Evolutionary conservation across 2,888 invertebrate species (phyloP).

Genomic region (Caprella mutica): DNA sequence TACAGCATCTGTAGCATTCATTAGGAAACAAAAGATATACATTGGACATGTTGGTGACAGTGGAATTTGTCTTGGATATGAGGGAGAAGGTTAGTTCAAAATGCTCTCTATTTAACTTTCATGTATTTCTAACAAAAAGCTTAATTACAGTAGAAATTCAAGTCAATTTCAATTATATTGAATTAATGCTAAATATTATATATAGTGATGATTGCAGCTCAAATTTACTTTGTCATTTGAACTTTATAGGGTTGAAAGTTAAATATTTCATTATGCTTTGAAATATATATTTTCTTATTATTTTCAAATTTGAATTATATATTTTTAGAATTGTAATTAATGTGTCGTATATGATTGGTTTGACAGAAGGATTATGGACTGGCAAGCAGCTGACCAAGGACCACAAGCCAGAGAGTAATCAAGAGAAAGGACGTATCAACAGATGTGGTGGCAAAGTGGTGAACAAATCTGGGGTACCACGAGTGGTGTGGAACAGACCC

Average conservation of each 20-base stretch:
- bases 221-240: too few relatives aligned
- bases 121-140: neutral
- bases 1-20: constrained; percentile 90
- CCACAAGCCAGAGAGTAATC: constrained; percentile 84
- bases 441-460: constrained; percentile 56
- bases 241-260: too few relatives aligned
- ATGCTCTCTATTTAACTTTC: neutral
- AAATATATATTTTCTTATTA: too few relatives aligned
- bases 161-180: too few relatives aligned
- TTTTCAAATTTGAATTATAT: too few relatives aligned
- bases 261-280: too few relatives aligned
- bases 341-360: too few relatives aligned
- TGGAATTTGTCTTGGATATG: constrained; percentile 76
- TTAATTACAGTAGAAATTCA: neutral
- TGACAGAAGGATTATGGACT: constrained; percentile 57
- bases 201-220: too few relatives aligned
- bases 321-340: too few relatives aligned
- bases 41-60: constrained; percentile 99
- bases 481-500: constrained; percentile 96
- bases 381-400: constrained; percentile 75
- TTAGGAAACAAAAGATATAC: constrained; percentile 84
- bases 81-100: constrained; percentile 45
- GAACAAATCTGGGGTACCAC: constrained; percentile 68
- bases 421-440: constrained; percentile 70
- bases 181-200: too few relatives aligned